Conservation (phyloP, 92 coral and sea anemone genomes). For the Epizoanthus rinbou region DNA sequence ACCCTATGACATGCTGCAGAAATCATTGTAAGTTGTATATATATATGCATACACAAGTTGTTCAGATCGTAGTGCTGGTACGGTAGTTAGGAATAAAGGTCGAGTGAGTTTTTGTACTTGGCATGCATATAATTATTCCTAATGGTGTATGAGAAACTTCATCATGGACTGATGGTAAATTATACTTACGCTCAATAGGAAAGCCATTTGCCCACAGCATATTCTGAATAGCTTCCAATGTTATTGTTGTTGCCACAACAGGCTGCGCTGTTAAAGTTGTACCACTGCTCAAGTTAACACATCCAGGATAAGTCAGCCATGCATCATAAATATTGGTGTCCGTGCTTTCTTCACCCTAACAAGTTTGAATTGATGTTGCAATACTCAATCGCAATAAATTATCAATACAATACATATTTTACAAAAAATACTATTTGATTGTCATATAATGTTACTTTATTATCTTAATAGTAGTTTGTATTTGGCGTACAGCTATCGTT, state of each 20-base stretch:
- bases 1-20: too few relatives aligned
- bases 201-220: slow-evolving; percentile 77
- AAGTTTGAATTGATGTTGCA: background rate
- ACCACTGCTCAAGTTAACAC: background rate
- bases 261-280: slow-evolving; percentile 86
- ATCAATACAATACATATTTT: background rate
- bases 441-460: too few relatives aligned
- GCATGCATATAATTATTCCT: too few relatives aligned
- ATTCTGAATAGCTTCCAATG: slow-evolving; percentile 92
- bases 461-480: too few relatives aligned
- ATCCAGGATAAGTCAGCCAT: slow-evolving; percentile 19
- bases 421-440: too few relatives aligned
- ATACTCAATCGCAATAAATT: background rate
- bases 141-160: too few relatives aligned
- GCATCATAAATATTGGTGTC: slow-evolving; percentile 16
- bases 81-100: too few relatives aligned
- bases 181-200: slow-evolving; percentile 70
- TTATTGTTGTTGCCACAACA: slow-evolving; percentile 87
- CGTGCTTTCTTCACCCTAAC: background rate
- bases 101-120: too few relatives aligned
- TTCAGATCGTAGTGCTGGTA: too few relatives aligned
- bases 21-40: too few relatives aligned
- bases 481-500: too few relatives aligned
- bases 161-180: background rate
- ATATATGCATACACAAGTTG: too few relatives aligned